A percentile compares a stretch with the other conserved stretches of the same genome.
Evolutionary conservation across 2,888 invertebrate genomes (phyloP).

Genomic region (Amaurobius ferox): DNA sequence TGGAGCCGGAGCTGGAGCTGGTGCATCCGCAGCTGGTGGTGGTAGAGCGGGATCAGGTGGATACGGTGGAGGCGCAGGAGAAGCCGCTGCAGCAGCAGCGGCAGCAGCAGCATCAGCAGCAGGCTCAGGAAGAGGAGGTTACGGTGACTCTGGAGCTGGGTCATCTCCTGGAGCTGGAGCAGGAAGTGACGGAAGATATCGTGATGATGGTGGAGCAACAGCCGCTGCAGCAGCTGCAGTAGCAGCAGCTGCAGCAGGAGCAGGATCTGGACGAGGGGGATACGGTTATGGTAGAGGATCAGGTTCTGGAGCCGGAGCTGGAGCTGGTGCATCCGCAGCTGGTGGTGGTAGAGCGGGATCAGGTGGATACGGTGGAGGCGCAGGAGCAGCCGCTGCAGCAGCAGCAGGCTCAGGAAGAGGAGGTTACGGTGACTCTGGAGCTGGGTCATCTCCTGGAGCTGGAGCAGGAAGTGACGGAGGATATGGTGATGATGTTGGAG

Average conservation of each 20-base stretch:
- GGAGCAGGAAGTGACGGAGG: too few species aligned
- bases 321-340: constrained; percentile 11
- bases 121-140: background rate
- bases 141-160: too few species aligned
- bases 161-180: too few species aligned
- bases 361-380: background rate
- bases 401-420: background rate
- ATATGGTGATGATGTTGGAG: too few species aligned
- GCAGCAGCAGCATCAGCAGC: background rate
- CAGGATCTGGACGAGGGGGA: background rate
- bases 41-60: too few species aligned
- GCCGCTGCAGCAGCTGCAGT: background rate
- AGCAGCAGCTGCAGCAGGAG: background rate
- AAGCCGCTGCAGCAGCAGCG: too few species aligned
- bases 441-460: too few species aligned
- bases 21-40: background rate
- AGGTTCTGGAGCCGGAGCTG: background rate
- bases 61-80: background rate
- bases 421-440: too few species aligned
- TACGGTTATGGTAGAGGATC: background rate
- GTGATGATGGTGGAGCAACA: background rate
- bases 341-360: background rate
- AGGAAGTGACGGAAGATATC: too few species aligned
- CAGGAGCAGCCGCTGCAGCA: background rate
- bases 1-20: background rate